Percentiles rank a stretch among this genome's conserved stretches.
phyloP scores from a whole-genome alignment of 2,797 vertebrate species.

The Sphenodon punctatus region DNA sequence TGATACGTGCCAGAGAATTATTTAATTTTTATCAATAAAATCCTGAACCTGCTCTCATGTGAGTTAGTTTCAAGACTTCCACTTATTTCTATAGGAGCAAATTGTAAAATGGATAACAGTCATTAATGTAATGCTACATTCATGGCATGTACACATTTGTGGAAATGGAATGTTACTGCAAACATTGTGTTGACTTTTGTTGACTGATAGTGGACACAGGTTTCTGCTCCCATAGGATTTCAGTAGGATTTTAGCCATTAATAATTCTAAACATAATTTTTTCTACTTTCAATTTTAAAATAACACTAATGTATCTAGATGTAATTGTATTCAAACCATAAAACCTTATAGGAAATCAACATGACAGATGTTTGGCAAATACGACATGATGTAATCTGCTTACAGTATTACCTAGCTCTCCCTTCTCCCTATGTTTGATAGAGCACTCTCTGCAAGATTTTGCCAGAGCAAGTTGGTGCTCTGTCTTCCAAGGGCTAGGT shows the following conservation, averaged over 20 bases:
- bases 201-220: not conserved
- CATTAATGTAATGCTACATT: not conserved
- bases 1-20: too few relatives aligned
- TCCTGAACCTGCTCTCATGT: not conserved
- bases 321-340: not conserved
- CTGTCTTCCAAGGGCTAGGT: not conserved
- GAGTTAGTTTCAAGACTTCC: not conserved
- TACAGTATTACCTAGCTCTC: not conserved
- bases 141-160: not conserved
- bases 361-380: conserved; percentile 16
- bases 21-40: too few relatives aligned
- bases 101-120: not conserved
- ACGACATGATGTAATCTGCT: not conserved
- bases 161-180: not conserved
- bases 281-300: conserved; percentile 28
- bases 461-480: not conserved
- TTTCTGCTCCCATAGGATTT: not conserved
- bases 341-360: not conserved
- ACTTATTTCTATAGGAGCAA: not conserved
- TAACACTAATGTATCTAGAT: conserved; percentile 28
- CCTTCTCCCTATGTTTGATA: too few relatives aligned
- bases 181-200: not conserved
- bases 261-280: not conserved
- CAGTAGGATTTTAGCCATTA: not conserved
- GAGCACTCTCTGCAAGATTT: not conserved